Base-by-base conservation (phyloP, 2,888 invertebrate genomes). In the Pterobdella sp. region DNA sequence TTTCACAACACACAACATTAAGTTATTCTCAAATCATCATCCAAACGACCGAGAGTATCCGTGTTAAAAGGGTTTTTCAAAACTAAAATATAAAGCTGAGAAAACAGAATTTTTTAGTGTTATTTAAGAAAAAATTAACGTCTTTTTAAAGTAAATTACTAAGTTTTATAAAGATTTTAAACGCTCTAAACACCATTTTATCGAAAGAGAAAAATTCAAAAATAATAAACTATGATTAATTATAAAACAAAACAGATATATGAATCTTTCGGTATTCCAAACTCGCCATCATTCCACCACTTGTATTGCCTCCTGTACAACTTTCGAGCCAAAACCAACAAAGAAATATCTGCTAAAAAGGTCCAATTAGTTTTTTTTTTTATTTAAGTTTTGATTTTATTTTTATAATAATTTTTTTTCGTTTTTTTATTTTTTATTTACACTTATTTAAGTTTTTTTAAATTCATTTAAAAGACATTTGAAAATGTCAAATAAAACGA, bases 301-400 rank as follows among this genome's bases (percentile, higher is more conserved):
- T 26, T 56, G n/a, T 56, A 56, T 26, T 14, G 60, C 60, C 60
- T 56, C 60, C 60, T 56, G 3, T 56, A 56, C 60, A 56, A 22
- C 60, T 56, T 56, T 22, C 60, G 26, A 22, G 60, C 60, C 26
- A 22, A 56, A 56, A n/a, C 60, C n/a, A 14, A 3, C 60, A 56
- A 7, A 4, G 60, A 56, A 56, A 56, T 56, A 22, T 56, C 60
- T 3, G n/a, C 26, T 26, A 56, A 56, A 56, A 56, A 56, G 26
- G 60, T 56, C 18, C 3, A 22, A 4, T 56, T 56, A n/a, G n/a
- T n/a, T n/a, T n/a, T n/a, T n/a, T n/a, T n/a, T n/a, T n/a, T n/a
- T n/a, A n/a, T n/a, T n/a, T n/a, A n/a, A n/a, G n/a, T n/a, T n/a
- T n/a, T n/a, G n/a, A n/a, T n/a, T n/a, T n/a, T n/a, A n/a, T n/a